Conservation (phyloP, 2,797 vertebrate genomes). For the Xenopus petersii region DNA sequence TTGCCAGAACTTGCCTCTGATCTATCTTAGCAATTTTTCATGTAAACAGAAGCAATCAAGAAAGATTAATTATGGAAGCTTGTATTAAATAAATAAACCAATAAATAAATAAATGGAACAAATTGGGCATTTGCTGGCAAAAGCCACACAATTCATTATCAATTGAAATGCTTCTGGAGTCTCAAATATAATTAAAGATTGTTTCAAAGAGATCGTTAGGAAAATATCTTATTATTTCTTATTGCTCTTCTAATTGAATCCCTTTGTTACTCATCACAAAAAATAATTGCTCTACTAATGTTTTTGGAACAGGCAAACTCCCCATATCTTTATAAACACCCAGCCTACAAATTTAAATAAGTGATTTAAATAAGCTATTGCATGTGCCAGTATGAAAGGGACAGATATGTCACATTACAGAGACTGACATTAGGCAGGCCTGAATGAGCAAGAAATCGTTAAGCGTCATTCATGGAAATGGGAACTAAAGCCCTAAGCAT, state of each 20-base stretch:
- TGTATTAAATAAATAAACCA: neutral
- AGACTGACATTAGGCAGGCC: neutral
- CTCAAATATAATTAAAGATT: slow-evolving; percentile 47
- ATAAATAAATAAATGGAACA: neutral
- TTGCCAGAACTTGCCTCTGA: too few relatives aligned
- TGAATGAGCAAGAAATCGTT: neutral
- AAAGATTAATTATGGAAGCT: too few relatives aligned
- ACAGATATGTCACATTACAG: slow-evolving; percentile 2
- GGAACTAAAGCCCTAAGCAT: too few relatives aligned
- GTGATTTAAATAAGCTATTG: neutral
- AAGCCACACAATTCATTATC: slow-evolving; percentile 24
- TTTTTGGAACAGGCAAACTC: slow-evolving; percentile 21
- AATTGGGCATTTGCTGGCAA: slow-evolving; percentile 13
- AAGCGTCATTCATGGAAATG: too few relatives aligned
- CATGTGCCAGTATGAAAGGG: neutral
- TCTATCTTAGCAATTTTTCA: too few relatives aligned
- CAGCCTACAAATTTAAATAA: neutral
- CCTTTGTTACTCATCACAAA: slow-evolving; percentile 30
- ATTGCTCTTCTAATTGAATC: slow-evolving; percentile 45
- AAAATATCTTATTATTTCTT: slow-evolving; percentile 49
- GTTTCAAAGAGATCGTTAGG: slow-evolving; percentile 43
- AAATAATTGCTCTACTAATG: slow-evolving; percentile 39
- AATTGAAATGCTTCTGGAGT: slow-evolving; percentile 43
- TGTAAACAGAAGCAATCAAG: too few relatives aligned
- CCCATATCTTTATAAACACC: slow-evolving; percentile 27